A percentile compares a stretch with the other conserved stretches of the same genome.
Evolutionary conservation across 1,140 invertebrate species (phyloP).

Genomic region (Eulimnadia texana): DNA sequence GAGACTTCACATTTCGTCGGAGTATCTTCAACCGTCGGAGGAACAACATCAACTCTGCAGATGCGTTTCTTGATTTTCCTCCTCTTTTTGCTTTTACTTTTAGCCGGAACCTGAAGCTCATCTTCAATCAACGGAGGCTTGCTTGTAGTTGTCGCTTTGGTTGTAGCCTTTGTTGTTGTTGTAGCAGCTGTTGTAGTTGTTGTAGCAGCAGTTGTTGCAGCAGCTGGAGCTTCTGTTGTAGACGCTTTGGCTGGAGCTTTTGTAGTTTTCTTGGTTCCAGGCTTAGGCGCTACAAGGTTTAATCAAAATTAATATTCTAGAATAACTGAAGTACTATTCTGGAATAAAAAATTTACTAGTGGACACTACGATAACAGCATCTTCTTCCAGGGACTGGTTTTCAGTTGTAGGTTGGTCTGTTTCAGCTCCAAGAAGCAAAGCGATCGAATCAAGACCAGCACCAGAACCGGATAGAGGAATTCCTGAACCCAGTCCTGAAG

Average conservation of each 20-base stretch:
- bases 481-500: slow-evolving; percentile 16
- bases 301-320: no score
- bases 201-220: slow-evolving; percentile 10
- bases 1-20: slow-evolving; percentile 44
- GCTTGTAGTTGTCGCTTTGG: not conserved
- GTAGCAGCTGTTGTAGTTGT: slow-evolving; percentile 21
- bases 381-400: slow-evolving; percentile 17
- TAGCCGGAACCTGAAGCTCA: not conserved
- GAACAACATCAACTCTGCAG: not conserved
- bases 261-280: slow-evolving; percentile 2
- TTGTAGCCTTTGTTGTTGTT: slow-evolving; percentile 13
- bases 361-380: slow-evolving; percentile 3
- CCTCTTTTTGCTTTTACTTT: slow-evolving; percentile 10
- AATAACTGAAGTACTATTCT: not conserved
- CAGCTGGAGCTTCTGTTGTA: slow-evolving; percentile 20
- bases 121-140: not conserved
- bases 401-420: slow-evolving; percentile 9
- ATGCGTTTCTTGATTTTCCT: slow-evolving; percentile 8
- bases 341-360: not conserved
- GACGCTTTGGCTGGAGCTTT: slow-evolving; percentile 14
- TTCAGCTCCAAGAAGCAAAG: slow-evolving; percentile 12
- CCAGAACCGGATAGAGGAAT: not conserved
- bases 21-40: not conserved
- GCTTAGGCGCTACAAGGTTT: no score
- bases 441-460: slow-evolving; percentile 11